Conservation (phyloP, 2,888 invertebrate species). For the Agrotis segetum region DNA sequence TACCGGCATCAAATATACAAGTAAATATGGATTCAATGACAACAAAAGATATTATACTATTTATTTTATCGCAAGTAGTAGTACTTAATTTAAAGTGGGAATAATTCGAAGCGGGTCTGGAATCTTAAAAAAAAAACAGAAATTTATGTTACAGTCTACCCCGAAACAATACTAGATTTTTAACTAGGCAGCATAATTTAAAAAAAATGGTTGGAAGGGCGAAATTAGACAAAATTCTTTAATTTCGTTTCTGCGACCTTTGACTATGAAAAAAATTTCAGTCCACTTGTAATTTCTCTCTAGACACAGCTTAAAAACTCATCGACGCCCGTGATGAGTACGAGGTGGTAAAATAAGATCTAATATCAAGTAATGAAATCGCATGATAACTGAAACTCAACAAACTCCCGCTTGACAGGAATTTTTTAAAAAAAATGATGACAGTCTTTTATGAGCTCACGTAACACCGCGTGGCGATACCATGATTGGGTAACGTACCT, state of each 20-base stretch:
- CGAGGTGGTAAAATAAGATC: constrained; percentile 31
- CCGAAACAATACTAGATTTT: not conserved
- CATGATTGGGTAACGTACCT: too few relatives aligned
- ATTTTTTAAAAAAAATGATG: constrained; percentile 58
- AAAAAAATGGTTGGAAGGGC: not conserved
- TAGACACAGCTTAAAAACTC: not conserved
- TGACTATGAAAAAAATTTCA: not conserved
- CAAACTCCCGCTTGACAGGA: constrained; percentile 38
- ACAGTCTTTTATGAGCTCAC: constrained; percentile 52
- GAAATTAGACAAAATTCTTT: not conserved
- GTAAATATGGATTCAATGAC: too few relatives aligned
- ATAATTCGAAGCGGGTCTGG: not conserved
- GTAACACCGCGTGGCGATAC: constrained; percentile 32
- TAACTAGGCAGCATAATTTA: not conserved
- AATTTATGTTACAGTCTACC: not conserved
- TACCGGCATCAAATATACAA: not conserved
- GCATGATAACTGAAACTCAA: constrained; percentile 33
- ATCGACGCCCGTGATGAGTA: not conserved
- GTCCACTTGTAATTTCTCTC: constrained; percentile 1
- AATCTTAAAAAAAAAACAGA: not conserved
- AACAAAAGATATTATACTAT: not conserved
- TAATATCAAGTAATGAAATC: constrained; percentile 29
- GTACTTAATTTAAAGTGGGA: not conserved
- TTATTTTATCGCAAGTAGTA: not conserved
- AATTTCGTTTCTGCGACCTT: not conserved